phyloP scores from a whole-genome alignment of 1,140 invertebrate genomes.

The Melanaphis sacchari region DNA sequence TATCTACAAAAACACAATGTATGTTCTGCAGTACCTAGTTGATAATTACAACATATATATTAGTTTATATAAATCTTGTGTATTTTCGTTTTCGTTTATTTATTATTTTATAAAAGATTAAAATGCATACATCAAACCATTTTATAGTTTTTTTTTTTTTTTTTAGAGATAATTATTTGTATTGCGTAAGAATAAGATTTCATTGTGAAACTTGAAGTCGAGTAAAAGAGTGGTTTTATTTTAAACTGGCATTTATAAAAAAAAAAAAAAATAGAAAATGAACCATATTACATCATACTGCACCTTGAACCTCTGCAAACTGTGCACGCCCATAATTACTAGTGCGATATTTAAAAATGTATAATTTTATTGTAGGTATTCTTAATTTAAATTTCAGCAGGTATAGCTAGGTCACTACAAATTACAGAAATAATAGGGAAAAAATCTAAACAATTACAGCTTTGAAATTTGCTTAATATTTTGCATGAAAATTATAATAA shows the following conservation, averaged over 20 bases:
- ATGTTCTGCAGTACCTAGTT: no score
- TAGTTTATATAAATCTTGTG: background rate
- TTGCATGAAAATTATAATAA: background rate
- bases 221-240: constrained; percentile 13
- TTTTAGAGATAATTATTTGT: background rate
- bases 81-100: background rate
- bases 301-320: background rate
- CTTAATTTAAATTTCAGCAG: background rate
- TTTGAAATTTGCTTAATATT: background rate
- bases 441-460: background rate
- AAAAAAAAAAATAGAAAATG: background rate
- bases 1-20: background rate
- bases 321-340: background rate
- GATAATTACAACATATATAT: no score
- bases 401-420: background rate
- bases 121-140: background rate
- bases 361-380: background rate
- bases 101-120: background rate
- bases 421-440: background rate
- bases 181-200: constrained; percentile 2
- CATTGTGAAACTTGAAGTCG: background rate
- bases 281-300: background rate
- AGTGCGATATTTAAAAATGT: background rate
- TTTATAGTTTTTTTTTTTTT: background rate
- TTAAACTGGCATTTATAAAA: background rate